Percentiles rank a stretch among this genome's conserved stretches.
These are phyloP conservation scores for Latrodectus elegans DNA, from an alignment of 2,888 invertebrate genomes.

Conservation along the genomic window DNA sequence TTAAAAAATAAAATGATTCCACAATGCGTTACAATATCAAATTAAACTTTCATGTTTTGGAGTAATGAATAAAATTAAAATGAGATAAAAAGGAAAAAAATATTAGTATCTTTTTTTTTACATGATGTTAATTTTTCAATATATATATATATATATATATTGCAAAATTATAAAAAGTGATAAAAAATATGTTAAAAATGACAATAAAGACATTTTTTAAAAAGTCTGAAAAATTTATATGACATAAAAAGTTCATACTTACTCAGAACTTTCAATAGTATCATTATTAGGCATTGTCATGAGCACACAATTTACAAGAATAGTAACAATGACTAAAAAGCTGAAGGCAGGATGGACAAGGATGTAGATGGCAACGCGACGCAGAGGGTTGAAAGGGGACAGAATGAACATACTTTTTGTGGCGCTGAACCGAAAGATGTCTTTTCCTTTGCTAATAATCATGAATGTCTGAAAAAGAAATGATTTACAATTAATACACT, in stretches of 20 bases:
- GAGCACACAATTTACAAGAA: conserved; percentile 98
- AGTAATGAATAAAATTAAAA: no score
- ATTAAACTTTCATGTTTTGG: no score
- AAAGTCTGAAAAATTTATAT: neutral
- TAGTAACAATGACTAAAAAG: conserved; percentile 97
- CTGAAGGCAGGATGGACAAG: conserved; percentile 98
- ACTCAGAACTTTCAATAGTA: conserved; percentile 93
- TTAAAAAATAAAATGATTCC: neutral
- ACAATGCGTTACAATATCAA: no score
- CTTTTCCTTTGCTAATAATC: conserved; percentile 98
- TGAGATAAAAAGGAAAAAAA: no score
- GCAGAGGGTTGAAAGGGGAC: conserved; percentile 97
- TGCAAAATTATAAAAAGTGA: no score
- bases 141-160: no score
- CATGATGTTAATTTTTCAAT: no score
- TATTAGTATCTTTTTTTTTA: no score
- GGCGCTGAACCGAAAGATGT: conserved; percentile 99
- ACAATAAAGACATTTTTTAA: no score
- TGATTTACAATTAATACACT: neutral
- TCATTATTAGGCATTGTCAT: conserved; percentile 98
- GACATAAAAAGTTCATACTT: conserved; percentile 75
- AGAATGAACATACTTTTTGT: conserved; percentile 95
- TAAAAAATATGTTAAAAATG: no score
- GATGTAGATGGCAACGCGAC: conserved; percentile 97
- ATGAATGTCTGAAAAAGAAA: conserved; percentile 87